Conservation (phyloP, 1,140 invertebrate species). For the Dendroctonus ponderosae region DNA sequence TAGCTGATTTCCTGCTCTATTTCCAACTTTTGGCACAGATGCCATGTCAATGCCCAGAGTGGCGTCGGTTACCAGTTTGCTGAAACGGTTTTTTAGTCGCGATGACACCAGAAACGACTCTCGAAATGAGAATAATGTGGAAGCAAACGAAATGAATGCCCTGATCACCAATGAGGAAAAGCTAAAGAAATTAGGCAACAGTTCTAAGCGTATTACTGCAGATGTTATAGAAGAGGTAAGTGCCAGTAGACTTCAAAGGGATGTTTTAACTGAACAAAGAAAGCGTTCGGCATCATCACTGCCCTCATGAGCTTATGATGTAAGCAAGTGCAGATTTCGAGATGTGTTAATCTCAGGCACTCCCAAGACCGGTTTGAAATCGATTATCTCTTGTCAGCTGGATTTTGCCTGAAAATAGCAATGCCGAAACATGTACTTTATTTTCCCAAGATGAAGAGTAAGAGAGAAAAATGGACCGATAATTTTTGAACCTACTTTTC, state of each 20-base stretch:
- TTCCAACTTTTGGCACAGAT: not conserved
- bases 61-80: conserved; percentile 69
- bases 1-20: not conserved
- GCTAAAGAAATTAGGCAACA: conserved; percentile 40
- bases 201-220: conserved; percentile 70
- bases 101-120: conserved; percentile 59
- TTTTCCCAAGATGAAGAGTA: not conserved
- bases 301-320: too few relatives aligned
- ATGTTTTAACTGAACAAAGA: too few relatives aligned
- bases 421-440: not conserved
- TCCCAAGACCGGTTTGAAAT: too few relatives aligned
- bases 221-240: conserved; percentile 73
- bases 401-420: too few relatives aligned
- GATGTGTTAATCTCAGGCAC: too few relatives aligned
- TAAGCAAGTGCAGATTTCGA: too few relatives aligned
- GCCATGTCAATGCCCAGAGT: conserved; percentile 62
- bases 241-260: not conserved
- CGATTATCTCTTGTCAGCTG: too few relatives aligned
- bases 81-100: conserved; percentile 72
- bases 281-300: too few relatives aligned
- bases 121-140: conserved; percentile 45
- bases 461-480: too few relatives aligned
- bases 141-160: conserved; percentile 37
- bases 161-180: conserved; percentile 29
- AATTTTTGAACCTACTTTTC: too few relatives aligned